phyloP scores from a whole-genome alignment of 37 sponge, comb jelly and placozoan genomes.

The Lycopodina hypogea region DNA sequence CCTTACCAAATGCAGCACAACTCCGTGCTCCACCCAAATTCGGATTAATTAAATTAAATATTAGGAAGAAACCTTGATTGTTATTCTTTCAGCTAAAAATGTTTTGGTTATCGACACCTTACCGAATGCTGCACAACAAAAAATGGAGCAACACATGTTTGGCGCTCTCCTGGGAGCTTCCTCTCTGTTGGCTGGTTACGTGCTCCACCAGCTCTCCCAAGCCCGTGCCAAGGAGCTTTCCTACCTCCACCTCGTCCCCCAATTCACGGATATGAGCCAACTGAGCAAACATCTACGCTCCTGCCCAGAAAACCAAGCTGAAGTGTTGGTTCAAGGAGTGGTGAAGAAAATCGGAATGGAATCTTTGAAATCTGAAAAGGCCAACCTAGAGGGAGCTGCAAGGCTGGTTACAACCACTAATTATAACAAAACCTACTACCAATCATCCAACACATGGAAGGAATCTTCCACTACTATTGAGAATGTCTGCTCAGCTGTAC shows the following conservation, averaged over 20 bases:
- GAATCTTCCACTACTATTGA: conserved; percentile 40
- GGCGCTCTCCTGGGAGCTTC: conserved; percentile 41
- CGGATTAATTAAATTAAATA: no score
- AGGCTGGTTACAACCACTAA: conserved; percentile 57
- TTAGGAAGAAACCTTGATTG: no score
- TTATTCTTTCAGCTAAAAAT: no score
- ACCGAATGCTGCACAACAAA: no score
- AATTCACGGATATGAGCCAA: conserved; percentile 29
- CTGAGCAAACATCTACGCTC: conserved; percentile 27
- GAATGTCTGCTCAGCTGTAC: conserved; percentile 48
- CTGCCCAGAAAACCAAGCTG: conserved; percentile 16
- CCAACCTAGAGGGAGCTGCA: conserved; percentile 65
- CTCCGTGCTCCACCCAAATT: no score
- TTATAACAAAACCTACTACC: conserved; percentile 21
- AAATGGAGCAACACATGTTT: conserved; percentile 44
- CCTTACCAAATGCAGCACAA: no score
- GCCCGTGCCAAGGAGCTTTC: conserved; percentile 25
- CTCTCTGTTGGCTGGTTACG: conserved; percentile 41
- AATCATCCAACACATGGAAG: conserved; percentile 20
- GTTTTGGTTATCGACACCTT: no score
- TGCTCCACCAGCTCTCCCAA: conserved; percentile 30
- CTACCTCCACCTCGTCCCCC: conserved; percentile 48
- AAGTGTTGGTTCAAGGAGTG: conserved; percentile 54
- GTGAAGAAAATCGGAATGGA: conserved; percentile 30
- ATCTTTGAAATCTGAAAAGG: conserved; percentile 45